A percentile compares a stretch with the other conserved stretches of the same genome.
These are phyloP conservation scores for Xestia c-nigrum DNA, from an alignment of 2,888 invertebrate genomes.

Conservation along the genomic window DNA sequence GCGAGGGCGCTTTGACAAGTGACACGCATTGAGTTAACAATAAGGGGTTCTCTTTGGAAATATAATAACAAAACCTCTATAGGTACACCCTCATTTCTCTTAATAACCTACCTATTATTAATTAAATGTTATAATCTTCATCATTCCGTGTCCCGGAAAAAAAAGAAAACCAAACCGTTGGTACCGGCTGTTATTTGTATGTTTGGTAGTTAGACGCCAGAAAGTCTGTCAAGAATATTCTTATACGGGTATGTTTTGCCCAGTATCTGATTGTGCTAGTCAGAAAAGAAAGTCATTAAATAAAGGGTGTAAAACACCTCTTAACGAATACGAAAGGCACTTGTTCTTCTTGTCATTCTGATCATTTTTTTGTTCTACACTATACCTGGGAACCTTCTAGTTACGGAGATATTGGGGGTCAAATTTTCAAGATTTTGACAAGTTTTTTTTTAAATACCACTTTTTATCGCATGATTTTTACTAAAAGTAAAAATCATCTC, in stretches of 20 bases:
- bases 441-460: too few species aligned
- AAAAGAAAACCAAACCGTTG: background rate
- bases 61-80: conserved; percentile 6
- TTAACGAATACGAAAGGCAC: too few species aligned
- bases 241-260: background rate
- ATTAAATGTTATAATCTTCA: background rate
- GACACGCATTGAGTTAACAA: conserved; percentile 52
- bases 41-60: conserved; percentile 37
- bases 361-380: too few species aligned
- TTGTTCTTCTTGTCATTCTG: too few species aligned
- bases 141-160: background rate
- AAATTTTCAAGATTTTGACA: too few species aligned
- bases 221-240: background rate
- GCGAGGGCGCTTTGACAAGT: conserved; percentile 42
- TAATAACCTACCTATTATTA: background rate
- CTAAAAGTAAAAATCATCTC: too few species aligned
- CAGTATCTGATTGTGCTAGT: background rate
- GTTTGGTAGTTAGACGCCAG: background rate
- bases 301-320: too few species aligned
- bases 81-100: background rate
- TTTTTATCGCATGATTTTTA: too few species aligned
- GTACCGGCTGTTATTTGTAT: background rate
- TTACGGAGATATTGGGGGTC: too few species aligned
- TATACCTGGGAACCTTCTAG: too few species aligned
- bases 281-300: background rate